These are phyloP conservation scores for Drosophila ohnishii DNA, from an alignment of 1,140 invertebrate genomes.

Conservation along the genomic window DNA sequence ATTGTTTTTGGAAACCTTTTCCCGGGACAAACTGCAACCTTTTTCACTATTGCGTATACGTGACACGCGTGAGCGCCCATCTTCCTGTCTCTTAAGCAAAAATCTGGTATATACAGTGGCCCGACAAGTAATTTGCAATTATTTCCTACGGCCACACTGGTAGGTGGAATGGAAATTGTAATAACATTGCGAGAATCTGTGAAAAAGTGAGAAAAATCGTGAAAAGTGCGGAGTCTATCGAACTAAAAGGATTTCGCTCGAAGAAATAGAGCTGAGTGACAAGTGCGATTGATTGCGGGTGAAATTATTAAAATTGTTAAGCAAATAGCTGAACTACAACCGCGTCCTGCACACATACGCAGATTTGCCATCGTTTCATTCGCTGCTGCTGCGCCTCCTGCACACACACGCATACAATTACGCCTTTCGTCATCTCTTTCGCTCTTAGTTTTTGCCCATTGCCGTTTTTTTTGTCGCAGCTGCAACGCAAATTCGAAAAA, in stretches of 20 bases:
- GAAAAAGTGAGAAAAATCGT: conserved; percentile 36
- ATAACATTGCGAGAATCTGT: conserved; percentile 43
- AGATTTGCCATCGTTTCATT: conserved; percentile 39
- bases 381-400: conserved; percentile 55
- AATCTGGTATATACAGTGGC: conserved; percentile 1
- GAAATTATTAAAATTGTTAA: not conserved
- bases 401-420: conserved; percentile 27
- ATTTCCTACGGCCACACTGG: conserved; percentile 14
- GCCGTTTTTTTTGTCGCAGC: conserved; percentile 61
- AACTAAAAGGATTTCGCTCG: not conserved
- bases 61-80: conserved; percentile 7
- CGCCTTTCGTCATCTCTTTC: conserved; percentile 54
- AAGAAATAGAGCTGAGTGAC: not conserved
- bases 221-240: conserved; percentile 9
- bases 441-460: conserved; percentile 21
- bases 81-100: not conserved
- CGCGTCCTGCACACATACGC: conserved; percentile 36
- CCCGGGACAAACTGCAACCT: not conserved
- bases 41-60: not conserved
- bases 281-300: not conserved
- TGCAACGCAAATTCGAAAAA: conserved; percentile 76
- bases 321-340: not conserved
- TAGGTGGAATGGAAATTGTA: conserved; percentile 24
- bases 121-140: not conserved
- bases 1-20: not conserved